These are phyloP conservation scores for Agriopis aurantiaria DNA, from an alignment of 2,888 invertebrate genomes.

Conservation along the genomic window DNA sequence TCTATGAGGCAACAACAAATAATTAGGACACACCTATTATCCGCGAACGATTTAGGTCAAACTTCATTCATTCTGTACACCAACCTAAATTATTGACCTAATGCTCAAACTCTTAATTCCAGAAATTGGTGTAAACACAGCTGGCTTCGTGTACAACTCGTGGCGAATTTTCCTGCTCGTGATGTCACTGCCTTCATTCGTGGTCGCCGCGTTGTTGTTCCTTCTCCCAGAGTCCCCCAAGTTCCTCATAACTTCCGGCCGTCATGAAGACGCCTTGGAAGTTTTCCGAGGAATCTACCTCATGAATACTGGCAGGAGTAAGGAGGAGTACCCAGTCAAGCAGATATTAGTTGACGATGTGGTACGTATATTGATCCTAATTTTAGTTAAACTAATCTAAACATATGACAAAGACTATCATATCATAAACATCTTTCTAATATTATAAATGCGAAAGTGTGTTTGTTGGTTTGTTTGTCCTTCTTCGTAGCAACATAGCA, in stretches of 20 bases:
- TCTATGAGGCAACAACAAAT: background rate
- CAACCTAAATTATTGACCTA: background rate
- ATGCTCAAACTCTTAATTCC: slow-evolving; percentile 20
- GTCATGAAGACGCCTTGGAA: slow-evolving; percentile 92
- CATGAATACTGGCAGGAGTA: slow-evolving; percentile 92
- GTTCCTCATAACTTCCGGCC: slow-evolving; percentile 92
- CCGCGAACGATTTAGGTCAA: background rate
- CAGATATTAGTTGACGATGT: slow-evolving; percentile 88
- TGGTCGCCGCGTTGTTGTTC: slow-evolving; percentile 93
- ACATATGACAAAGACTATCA: no score
- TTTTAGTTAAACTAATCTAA: background rate
- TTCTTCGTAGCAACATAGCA: no score
- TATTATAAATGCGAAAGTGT: no score
- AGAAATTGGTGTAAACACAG: slow-evolving; percentile 90
- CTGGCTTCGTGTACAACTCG: slow-evolving; percentile 93
- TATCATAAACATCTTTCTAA: no score
- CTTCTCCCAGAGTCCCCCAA: slow-evolving; percentile 97
- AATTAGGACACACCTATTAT: background rate
- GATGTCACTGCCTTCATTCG: slow-evolving; percentile 95
- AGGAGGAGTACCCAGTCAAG: slow-evolving; percentile 92
- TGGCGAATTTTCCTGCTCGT: slow-evolving; percentile 96
- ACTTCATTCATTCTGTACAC: background rate
- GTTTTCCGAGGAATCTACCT: slow-evolving; percentile 93
- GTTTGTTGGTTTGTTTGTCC: no score
- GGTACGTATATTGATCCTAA: slow-evolving; percentile 2